A percentile compares a stretch with the other conserved stretches of the same genome.
These are phyloP conservation scores for Aleiodes alternator DNA, from an alignment of 2,888 invertebrate genomes.

Conservation along the genomic window DNA sequence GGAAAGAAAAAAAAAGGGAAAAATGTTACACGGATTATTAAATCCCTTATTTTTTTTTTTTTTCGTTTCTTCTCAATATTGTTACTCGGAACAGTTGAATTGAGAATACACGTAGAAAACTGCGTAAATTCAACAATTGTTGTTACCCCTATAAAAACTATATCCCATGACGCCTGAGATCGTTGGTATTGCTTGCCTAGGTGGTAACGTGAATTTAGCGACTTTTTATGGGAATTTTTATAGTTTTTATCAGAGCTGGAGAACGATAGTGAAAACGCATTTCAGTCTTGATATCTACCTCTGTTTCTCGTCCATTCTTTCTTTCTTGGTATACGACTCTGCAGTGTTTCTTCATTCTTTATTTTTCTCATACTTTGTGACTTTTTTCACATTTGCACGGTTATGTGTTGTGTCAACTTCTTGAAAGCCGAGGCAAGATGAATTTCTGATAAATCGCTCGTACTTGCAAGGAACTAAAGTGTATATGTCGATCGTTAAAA, in stretches of 20 bases:
- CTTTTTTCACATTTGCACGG: constrained; percentile 17
- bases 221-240: constrained; percentile 71
- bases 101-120: constrained; percentile 16
- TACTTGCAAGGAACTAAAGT: neutral
- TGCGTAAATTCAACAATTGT: constrained; percentile 13
- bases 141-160: constrained; percentile 23
- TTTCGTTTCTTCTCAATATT: neutral
- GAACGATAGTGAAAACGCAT: constrained; percentile 8
- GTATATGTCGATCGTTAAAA: constrained; percentile 28
- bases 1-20: neutral
- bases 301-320: constrained; percentile 48
- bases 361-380: constrained; percentile 7
- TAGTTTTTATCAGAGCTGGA: constrained; percentile 56
- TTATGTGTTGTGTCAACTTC: constrained; percentile 55
- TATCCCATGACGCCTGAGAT: constrained; percentile 25
- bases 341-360: constrained; percentile 35
- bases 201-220: constrained; percentile 62
- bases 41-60: constrained; percentile 4
- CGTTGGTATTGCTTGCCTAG: constrained; percentile 14
- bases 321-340: constrained; percentile 29
- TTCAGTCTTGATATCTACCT: constrained; percentile 63
- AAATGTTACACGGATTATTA: constrained; percentile 20
- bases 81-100: neutral
- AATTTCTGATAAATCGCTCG: constrained; percentile 66
- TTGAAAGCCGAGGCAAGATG: constrained; percentile 58